Base-by-base conservation (phyloP, 1,140 invertebrate species). In the Drosophila biarmipes region DNA sequence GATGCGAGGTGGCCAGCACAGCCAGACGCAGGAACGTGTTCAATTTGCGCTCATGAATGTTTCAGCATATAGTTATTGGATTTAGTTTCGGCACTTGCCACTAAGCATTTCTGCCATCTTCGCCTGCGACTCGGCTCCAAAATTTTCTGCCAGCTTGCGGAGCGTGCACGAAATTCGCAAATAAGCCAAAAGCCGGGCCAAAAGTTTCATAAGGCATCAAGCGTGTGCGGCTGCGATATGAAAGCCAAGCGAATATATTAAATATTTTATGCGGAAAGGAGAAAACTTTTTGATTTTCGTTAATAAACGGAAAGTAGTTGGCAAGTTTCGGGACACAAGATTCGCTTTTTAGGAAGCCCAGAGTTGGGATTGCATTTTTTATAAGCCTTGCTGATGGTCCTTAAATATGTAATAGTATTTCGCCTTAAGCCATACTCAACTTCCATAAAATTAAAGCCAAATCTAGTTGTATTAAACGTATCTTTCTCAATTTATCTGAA, bases 31-130 rank as follows among this genome's bases (percentile, higher is more conserved):
- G 52, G 42, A 77, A 89, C 84, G 84, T 89, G 84, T 85, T 90
- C 84, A 89, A 89, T 89, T 89, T 89, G 80, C 67, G 80, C 85
- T 89, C 84, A 89, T 89, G 80, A 89, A 89, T 89, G 85, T 90
- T 89, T 89, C 80, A 89, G 76, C 76, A 79, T 79, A 68, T 79
- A 82, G 82, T 87, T 89, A 87, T 87, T 87, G 79, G 82, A 89
- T 89, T 87, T 87, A 89, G 74, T 89, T 89, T 87, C 64, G 66
- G 82, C 79, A 82, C 75, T 89, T 79, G 82, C 74, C 73, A 79
- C 82, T 87, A 76, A 89, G 75, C 82, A 87, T 68, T 61, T 38
- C 29, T 49, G 37, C 56, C 48, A 51, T 51, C 48, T 34, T 34
- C 34, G 78, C 71, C 72, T 62, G n/a, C n/a, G 66, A 71, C 51